phyloP scores from a whole-genome alignment of 2,113 vertebrate genomes.

The Toxotes jaculatrix region DNA sequence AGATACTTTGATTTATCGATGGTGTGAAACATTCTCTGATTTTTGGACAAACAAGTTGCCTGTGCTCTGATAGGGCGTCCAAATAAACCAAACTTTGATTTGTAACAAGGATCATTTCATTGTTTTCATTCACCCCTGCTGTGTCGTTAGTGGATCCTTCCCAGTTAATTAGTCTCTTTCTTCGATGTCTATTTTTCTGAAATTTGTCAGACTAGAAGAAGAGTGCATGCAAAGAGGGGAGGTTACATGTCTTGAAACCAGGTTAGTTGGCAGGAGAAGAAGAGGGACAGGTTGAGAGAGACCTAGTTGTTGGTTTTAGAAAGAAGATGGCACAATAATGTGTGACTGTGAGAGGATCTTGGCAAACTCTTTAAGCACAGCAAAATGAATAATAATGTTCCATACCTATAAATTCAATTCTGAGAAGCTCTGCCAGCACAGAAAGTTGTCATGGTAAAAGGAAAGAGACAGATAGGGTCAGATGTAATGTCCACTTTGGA shows the following conservation, averaged over 20 bases:
- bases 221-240: slow-evolving; percentile 70
- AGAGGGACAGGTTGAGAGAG: slow-evolving; percentile 77
- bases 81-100: slow-evolving; percentile 36
- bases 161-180: slow-evolving; percentile 32
- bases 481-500: slow-evolving; percentile 82
- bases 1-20: slow-evolving; percentile 42
- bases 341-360: slow-evolving; percentile 83
- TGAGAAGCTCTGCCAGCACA: slow-evolving; percentile 98
- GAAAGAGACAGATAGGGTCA: slow-evolving; percentile 84
- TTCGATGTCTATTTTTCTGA: slow-evolving; percentile 20
- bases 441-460: slow-evolving; percentile 88
- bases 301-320: slow-evolving; percentile 77
- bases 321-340: slow-evolving; percentile 80
- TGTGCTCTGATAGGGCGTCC: slow-evolving; percentile 23
- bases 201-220: slow-evolving; percentile 33
- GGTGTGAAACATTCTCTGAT: slow-evolving; percentile 42
- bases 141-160: slow-evolving; percentile 23
- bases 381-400: slow-evolving; percentile 90
- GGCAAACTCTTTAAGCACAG: slow-evolving; percentile 84
- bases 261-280: slow-evolving; percentile 76
- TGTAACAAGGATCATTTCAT: not conserved
- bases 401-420: slow-evolving; percentile 99
- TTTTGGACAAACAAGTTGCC: slow-evolving; percentile 14
- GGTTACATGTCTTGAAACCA: slow-evolving; percentile 69
- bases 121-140: slow-evolving; percentile 36